phyloP scores from a whole-genome alignment of 1,140 invertebrate species.

The Drosophila takahashii region DNA sequence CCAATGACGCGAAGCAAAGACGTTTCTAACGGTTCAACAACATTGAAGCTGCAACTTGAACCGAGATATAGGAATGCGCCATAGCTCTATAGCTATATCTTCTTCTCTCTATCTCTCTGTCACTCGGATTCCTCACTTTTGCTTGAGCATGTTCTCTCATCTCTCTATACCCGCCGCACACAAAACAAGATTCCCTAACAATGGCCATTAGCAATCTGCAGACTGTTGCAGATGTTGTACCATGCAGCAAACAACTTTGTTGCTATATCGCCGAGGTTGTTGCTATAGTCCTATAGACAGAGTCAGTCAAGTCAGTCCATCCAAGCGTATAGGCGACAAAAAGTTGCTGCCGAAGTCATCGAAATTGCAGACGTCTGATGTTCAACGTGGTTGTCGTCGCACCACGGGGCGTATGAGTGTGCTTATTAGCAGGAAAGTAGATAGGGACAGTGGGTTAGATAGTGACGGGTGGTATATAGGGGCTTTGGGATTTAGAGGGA shows the following conservation, averaged over 20 bases:
- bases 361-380: constrained; percentile 48
- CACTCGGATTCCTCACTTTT: constrained; percentile 34
- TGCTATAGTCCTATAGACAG: constrained; percentile 27
- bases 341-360: constrained; percentile 51
- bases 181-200: constrained; percentile 71
- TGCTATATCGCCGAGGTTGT: constrained; percentile 17
- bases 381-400: constrained; percentile 37
- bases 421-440: constrained; percentile 20
- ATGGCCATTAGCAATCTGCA: constrained; percentile 68
- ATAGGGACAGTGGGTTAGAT: not conserved
- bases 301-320: constrained; percentile 25
- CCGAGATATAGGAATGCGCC: constrained; percentile 30
- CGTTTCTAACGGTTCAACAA: constrained; percentile 53
- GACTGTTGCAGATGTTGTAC: constrained; percentile 55
- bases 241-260: constrained; percentile 37
- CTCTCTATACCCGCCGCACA: constrained; percentile 12
- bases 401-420: constrained; percentile 63
- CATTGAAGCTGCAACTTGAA: constrained; percentile 30
- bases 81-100: constrained; percentile 11
- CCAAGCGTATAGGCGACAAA: constrained; percentile 44
- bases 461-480: not conserved
- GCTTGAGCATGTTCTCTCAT: constrained; percentile 34
- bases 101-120: not conserved
- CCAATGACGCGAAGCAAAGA: constrained; percentile 50
- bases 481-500: not conserved